These are phyloP conservation scores for Oryzias javanicus DNA, from an alignment of 2,113 vertebrate species.

Conservation along the genomic window DNA sequence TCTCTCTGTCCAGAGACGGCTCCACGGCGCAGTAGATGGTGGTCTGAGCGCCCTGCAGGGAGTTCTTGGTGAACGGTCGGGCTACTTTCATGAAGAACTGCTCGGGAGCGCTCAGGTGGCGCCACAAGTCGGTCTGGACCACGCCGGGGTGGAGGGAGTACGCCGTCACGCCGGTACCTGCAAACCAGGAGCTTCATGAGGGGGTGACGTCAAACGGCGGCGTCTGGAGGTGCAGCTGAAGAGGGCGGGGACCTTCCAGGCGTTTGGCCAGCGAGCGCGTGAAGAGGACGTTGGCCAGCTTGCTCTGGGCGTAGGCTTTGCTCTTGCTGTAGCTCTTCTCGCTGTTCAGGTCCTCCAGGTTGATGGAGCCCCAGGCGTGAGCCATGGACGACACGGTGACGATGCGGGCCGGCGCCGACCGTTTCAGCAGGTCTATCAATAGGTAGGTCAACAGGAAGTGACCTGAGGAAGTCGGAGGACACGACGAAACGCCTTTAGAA, in stretches of 20 bases:
- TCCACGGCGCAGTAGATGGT: conserved; percentile 79
- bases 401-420: conserved; percentile 73
- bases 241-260: conserved; percentile 65
- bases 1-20: conserved; percentile 68
- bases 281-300: conserved; percentile 80
- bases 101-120: conserved; percentile 62
- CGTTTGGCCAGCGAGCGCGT: conserved; percentile 70
- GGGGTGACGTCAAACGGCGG: neutral
- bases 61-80: conserved; percentile 73
- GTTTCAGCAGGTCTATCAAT: conserved; percentile 77
- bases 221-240: too few relatives aligned
- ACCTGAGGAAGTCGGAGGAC: conserved; percentile 50
- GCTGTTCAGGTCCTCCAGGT: conserved; percentile 81
- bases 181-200: neutral
- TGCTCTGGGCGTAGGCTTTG: conserved; percentile 79
- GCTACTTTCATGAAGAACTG: conserved; percentile 56
- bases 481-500: neutral
- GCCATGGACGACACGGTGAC: conserved; percentile 77
- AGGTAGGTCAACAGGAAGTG: conserved; percentile 79
- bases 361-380: conserved; percentile 74
- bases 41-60: conserved; percentile 77
- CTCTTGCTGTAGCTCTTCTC: conserved; percentile 75
- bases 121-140: conserved; percentile 75
- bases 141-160: conserved; percentile 79
- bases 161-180: conserved; percentile 72